Evolutionary conservation across 2,888 invertebrate species (phyloP).

Genomic region (Criorhina ranunculi): DNA sequence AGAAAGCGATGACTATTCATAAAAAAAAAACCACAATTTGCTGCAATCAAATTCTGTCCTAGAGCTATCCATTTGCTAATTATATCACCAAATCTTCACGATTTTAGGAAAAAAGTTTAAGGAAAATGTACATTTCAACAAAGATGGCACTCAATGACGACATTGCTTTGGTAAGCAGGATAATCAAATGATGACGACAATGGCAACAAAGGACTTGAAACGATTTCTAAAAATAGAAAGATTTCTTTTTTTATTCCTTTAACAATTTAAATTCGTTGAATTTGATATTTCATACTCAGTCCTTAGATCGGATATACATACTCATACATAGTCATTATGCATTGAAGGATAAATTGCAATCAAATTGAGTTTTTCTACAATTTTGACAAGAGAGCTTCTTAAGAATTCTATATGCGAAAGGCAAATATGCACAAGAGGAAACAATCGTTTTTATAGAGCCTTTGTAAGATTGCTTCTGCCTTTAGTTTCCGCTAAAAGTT

Average conservation of each 20-base stretch:
- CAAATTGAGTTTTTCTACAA: background rate
- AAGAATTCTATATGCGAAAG: too few relatives aligned
- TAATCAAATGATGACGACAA: background rate
- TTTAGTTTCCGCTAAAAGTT: too few relatives aligned
- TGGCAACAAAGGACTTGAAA: conserved; percentile 9
- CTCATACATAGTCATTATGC: background rate
- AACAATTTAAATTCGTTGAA: conserved; percentile 14
- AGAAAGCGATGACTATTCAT: background rate
- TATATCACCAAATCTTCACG: background rate
- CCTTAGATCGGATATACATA: conserved; percentile 1
- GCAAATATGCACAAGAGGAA: too few relatives aligned
- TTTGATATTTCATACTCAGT: conserved; percentile 32
- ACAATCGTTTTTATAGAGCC: too few relatives aligned
- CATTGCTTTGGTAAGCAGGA: too few relatives aligned
- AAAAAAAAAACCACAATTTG: background rate
- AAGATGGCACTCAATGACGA: background rate
- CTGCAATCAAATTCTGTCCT: background rate
- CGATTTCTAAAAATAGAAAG: background rate
- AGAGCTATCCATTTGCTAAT: background rate
- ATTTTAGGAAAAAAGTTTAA: background rate
- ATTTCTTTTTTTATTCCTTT: background rate
- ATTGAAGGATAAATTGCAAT: background rate
- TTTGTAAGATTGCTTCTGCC: too few relatives aligned
- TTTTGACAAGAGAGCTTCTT: too few relatives aligned
- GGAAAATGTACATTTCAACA: background rate